Conservation (phyloP, 2,888 invertebrate species). For the Bugula neritina region DNA sequence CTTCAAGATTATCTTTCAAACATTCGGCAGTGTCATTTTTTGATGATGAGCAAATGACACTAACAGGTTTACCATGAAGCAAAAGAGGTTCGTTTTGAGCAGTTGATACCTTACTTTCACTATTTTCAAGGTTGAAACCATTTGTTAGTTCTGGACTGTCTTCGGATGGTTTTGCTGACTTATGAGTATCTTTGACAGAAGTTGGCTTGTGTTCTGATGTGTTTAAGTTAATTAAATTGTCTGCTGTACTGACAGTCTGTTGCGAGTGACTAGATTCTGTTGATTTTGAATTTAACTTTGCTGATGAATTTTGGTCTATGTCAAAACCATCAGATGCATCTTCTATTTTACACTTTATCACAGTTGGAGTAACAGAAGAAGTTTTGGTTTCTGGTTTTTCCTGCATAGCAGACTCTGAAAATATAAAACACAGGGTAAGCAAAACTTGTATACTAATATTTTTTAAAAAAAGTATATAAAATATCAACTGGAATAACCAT, state of each 20-base stretch:
- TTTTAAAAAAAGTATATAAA: too few species aligned
- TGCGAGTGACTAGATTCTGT: not conserved
- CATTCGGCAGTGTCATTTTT: not conserved
- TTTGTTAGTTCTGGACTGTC: not conserved
- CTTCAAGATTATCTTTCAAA: too few species aligned
- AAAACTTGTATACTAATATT: too few species aligned
- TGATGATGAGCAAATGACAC: constrained; percentile 9
- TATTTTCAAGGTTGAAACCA: not conserved
- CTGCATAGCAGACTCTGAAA: too few species aligned
- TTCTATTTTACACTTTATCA: not conserved
- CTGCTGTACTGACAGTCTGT: not conserved
- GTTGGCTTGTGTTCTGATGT: too few species aligned
- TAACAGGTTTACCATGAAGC: constrained; percentile 4
- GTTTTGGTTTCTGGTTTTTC: too few species aligned
- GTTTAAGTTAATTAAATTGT: not conserved
- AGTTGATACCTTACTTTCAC: not conserved
- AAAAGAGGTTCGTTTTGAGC: not conserved
- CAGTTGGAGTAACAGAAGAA: not conserved
- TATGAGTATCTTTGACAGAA: too few species aligned
- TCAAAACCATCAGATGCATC: not conserved
- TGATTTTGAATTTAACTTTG: not conserved
- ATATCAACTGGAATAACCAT: too few species aligned
- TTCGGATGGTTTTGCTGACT: too few species aligned
- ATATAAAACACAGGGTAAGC: too few species aligned
- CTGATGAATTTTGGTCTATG: not conserved